These are phyloP conservation scores for Ephydatia muelleri DNA, from an alignment of 37 sponge, comb jelly and placozoan genomes.

Conservation along the genomic window DNA sequence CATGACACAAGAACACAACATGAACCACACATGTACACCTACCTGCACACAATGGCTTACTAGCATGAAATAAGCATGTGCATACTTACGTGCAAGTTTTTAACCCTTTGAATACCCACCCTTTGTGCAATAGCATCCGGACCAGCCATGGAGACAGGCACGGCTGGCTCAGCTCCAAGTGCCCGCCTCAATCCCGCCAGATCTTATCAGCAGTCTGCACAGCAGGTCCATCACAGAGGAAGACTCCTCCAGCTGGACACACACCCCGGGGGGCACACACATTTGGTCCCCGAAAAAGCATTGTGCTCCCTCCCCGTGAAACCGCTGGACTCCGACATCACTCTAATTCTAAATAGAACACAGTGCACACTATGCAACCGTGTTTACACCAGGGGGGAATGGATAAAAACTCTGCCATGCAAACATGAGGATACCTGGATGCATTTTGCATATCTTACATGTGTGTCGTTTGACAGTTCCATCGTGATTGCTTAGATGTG, in stretches of 20 bases:
- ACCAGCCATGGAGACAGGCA: slow-evolving; percentile 47
- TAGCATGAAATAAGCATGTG: neutral
- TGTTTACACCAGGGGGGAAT: slow-evolving; percentile 58
- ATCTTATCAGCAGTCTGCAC: slow-evolving; percentile 63
- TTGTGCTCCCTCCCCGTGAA: slow-evolving; percentile 50
- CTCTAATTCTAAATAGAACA: slow-evolving; percentile 33
- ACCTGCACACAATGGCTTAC: too few relatives aligned
- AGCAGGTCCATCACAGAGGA: slow-evolving; percentile 74
- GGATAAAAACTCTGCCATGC: slow-evolving; percentile 81
- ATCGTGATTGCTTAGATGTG: slow-evolving; percentile 63
- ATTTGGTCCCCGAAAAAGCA: slow-evolving; percentile 27
- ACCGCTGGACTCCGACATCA: slow-evolving; percentile 45
- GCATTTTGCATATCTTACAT: slow-evolving; percentile 2
- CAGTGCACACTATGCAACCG: slow-evolving; percentile 54
- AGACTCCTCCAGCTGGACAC: slow-evolving; percentile 70
- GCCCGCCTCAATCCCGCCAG: slow-evolving; percentile 52
- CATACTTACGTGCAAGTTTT: neutral
- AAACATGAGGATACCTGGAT: slow-evolving; percentile 55
- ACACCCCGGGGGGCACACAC: slow-evolving; percentile 54
- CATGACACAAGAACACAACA: neutral
- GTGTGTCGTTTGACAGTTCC: slow-evolving; percentile 59
- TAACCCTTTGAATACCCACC: neutral
- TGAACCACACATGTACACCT: too few relatives aligned
- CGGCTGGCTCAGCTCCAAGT: neutral
- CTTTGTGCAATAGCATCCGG: slow-evolving; percentile 30